These are phyloP conservation scores for Popillia japonica DNA, from an alignment of 1,140 invertebrate genomes.

Conservation along the genomic window DNA sequence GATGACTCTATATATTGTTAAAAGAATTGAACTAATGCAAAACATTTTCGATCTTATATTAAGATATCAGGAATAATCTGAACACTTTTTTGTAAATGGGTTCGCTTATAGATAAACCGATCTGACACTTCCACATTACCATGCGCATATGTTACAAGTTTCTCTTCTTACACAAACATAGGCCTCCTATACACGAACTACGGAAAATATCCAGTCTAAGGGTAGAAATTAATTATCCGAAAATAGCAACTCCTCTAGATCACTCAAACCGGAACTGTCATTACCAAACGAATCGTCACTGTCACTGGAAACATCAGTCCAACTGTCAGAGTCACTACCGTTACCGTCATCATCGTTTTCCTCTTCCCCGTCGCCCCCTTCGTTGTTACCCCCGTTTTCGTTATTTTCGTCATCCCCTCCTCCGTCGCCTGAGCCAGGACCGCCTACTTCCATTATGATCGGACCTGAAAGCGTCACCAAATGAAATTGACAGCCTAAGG, in stretches of 20 bases:
- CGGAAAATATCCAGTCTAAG: too few relatives aligned
- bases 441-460: constrained; percentile 16
- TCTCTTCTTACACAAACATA: too few relatives aligned
- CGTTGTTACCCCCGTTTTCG: constrained; percentile 66
- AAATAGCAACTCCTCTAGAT: constrained; percentile 43
- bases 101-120: too few relatives aligned
- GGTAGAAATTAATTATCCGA: not conserved
- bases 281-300: constrained; percentile 40
- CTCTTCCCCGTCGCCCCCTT: constrained; percentile 52
- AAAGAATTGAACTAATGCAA: too few relatives aligned
- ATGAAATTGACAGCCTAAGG: constrained; percentile 9
- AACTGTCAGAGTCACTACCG: constrained; percentile 47
- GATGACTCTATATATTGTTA: too few relatives aligned
- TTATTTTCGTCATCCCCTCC: constrained; percentile 54
- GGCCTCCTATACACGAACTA: too few relatives aligned
- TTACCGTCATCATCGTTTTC: constrained; percentile 51
- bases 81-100: too few relatives aligned
- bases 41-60: too few relatives aligned
- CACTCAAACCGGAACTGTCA: constrained; percentile 42
- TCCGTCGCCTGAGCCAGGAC: constrained; percentile 38
- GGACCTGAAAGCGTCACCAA: constrained; percentile 2
- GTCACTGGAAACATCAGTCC: constrained; percentile 43
- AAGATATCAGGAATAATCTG: too few relatives aligned
- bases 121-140: too few relatives aligned
- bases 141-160: too few relatives aligned